Evolutionary conservation across 2,888 invertebrate genomes (phyloP).

Genomic region (Dryomyza anilis): DNA sequence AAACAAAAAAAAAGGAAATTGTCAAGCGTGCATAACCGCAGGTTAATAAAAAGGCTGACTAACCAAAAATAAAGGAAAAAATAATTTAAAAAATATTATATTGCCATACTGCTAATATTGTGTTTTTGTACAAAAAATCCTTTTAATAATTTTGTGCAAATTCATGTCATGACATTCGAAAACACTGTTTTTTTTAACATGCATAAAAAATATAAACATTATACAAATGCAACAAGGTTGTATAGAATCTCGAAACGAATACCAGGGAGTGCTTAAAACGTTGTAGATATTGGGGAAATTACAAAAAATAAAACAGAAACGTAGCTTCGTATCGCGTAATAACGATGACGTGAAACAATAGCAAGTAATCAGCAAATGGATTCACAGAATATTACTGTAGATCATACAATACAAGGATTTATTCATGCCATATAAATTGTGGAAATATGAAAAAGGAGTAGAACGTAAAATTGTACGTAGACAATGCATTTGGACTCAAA

Average conservation of each 20-base stretch:
- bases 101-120: constrained; percentile 6
- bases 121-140: constrained; percentile 9
- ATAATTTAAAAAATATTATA: neutral
- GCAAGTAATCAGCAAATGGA: neutral
- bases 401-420: too few species aligned
- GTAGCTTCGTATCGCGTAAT: too few species aligned
- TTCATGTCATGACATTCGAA: constrained; percentile 2
- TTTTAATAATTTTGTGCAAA: constrained; percentile 11
- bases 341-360: neutral
- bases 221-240: too few species aligned
- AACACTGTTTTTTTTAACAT: neutral
- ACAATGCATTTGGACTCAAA: too few species aligned
- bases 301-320: neutral
- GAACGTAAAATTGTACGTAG: too few species aligned
- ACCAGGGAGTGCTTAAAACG: neutral
- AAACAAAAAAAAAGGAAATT: too few species aligned
- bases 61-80: neutral
- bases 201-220: too few species aligned
- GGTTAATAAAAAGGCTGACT: constrained; percentile 6
- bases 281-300: neutral
- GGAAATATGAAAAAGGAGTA: too few species aligned
- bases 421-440: too few species aligned
- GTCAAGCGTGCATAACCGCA: constrained; percentile 3
- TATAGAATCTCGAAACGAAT: too few species aligned
- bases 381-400: too few species aligned